Evolutionary conservation across 2,888 invertebrate species (phyloP).

Genomic region (Sphecodes monilicornis): DNA sequence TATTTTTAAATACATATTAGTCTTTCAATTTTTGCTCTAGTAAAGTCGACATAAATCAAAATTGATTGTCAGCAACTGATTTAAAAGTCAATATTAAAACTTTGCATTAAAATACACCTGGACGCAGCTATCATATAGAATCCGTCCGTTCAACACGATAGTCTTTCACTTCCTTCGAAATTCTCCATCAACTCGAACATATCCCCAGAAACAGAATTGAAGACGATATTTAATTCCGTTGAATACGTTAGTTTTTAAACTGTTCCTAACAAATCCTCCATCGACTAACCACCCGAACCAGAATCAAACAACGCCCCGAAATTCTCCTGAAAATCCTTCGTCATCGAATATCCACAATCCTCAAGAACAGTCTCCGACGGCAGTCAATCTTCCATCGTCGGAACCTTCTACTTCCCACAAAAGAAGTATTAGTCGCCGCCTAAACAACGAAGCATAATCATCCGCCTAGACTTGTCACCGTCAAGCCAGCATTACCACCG

Average conservation of each 20-base stretch:
- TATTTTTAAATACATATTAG: neutral
- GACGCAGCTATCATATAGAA: neutral
- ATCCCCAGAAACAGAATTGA: too few species aligned
- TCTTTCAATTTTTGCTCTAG: neutral
- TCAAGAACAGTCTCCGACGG: neutral
- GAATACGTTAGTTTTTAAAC: neutral
- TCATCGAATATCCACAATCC: neutral
- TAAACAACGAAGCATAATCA: neutral
- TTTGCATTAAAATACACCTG: neutral
- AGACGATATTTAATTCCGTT: neutral
- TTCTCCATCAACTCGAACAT: too few species aligned
- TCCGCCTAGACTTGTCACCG: neutral
- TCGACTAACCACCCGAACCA: neutral
- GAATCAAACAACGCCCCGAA: neutral
- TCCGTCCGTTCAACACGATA: neutral
- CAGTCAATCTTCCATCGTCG: neutral
- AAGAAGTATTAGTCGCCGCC: neutral
- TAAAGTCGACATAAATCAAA: neutral
- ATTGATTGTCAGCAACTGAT: neutral
- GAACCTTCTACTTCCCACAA: neutral
- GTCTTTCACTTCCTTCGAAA: too few species aligned
- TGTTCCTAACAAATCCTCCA: neutral
- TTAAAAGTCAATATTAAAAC: neutral
- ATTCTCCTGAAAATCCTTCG: neutral
- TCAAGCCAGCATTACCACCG: neutral